These are phyloP conservation scores for Phrynocephalus guinanensis DNA, from an alignment of 2,797 vertebrate species.

Conservation along the genomic window DNA sequence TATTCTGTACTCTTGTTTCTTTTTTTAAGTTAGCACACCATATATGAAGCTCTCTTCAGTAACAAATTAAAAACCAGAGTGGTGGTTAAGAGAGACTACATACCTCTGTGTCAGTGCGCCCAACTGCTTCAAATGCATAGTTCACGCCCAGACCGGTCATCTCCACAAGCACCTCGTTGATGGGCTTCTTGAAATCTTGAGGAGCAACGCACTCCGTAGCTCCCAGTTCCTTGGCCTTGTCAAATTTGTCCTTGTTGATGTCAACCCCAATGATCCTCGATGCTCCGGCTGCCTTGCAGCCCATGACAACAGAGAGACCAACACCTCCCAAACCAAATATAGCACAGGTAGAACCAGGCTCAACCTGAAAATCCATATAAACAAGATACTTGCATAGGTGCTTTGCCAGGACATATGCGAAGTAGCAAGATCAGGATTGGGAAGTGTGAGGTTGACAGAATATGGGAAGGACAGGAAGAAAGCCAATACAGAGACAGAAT, in stretches of 20 bases:
- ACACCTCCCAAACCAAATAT: conserved; percentile 90
- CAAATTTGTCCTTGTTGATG: conserved; percentile 85
- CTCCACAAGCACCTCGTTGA: conserved; percentile 87
- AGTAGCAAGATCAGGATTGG: background rate
- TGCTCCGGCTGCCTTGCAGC: conserved; percentile 86
- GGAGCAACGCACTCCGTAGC: conserved; percentile 87
- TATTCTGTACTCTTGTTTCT: background rate
- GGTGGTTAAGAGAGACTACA: background rate
- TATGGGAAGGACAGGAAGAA: background rate
- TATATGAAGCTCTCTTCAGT: background rate
- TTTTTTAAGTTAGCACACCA: background rate
- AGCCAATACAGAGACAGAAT: background rate
- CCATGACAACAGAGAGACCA: conserved; percentile 86
- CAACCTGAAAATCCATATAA: conserved; percentile 78
- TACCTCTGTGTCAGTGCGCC: conserved; percentile 85
- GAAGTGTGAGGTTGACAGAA: background rate
- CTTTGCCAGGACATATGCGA: background rate
- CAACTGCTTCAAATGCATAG: conserved; percentile 90
- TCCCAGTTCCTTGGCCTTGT: conserved; percentile 85
- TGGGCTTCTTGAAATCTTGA: conserved; percentile 82
- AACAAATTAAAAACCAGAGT: background rate
- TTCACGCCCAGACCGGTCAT: conserved; percentile 86
- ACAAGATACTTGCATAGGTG: background rate
- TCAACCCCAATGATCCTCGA: conserved; percentile 88
- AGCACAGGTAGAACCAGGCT: conserved; percentile 87